These are phyloP conservation scores for Trypoxylon attenuatum DNA, from an alignment of 2,888 invertebrate species.

Conservation along the genomic window DNA sequence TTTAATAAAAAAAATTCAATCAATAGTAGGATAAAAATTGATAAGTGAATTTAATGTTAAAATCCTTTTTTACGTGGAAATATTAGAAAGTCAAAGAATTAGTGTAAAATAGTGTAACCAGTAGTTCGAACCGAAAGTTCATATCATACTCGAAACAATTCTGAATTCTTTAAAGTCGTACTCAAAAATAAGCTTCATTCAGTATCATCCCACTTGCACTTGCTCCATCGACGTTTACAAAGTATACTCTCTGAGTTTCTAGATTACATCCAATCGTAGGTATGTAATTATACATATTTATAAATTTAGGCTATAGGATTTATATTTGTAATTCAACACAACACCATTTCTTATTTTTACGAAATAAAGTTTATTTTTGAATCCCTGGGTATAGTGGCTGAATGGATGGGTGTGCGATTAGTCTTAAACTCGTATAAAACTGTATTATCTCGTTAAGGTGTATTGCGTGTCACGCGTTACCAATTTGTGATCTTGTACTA, in stretches of 20 bases:
- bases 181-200: conserved; percentile 13
- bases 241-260: conserved; percentile 59
- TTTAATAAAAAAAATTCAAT: conserved; percentile 22
- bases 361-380: conserved; percentile 70
- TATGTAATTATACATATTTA: conserved; percentile 71
- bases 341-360: conserved; percentile 71
- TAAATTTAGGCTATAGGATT: conserved; percentile 69
- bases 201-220: conserved; percentile 63
- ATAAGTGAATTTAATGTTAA: no score
- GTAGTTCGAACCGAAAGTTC: background rate
- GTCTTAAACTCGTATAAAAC: conserved; percentile 46
- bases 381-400: conserved; percentile 60
- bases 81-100: no score
- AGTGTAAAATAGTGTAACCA: conserved; percentile 14
- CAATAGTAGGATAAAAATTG: no score
- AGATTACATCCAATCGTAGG: conserved; percentile 60
- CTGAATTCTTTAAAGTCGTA: background rate
- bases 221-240: conserved; percentile 59
- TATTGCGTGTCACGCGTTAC: conserved; percentile 40
- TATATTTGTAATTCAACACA: conserved; percentile 70
- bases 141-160: background rate
- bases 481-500: conserved; percentile 52
- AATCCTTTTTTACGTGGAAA: no score
- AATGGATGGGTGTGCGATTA: conserved; percentile 58
- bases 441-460: conserved; percentile 39